phyloP scores from a whole-genome alignment of 2,888 invertebrate genomes.

The Stegana nigrithorax region DNA sequence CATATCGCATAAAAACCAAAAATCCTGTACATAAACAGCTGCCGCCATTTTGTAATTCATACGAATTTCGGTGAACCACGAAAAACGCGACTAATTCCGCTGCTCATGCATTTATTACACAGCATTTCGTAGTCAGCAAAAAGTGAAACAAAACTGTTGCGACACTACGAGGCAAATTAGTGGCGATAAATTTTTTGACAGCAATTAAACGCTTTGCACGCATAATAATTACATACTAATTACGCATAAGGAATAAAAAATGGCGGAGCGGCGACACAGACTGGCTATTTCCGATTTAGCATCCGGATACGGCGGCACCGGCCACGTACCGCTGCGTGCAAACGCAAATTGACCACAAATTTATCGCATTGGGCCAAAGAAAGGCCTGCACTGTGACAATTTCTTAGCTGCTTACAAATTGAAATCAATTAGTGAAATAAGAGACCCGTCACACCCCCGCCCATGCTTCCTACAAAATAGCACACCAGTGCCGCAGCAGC shows the following conservation, averaged over 20 bases:
- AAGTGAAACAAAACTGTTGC: neutral
- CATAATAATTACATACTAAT: conserved; percentile 53
- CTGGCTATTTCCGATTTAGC: too few species aligned
- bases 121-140: conserved; percentile 32
- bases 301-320: neutral
- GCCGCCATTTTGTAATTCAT: conserved; percentile 24
- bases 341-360: conserved; percentile 64
- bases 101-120: conserved; percentile 29
- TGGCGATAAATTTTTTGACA: conserved; percentile 10
- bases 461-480: too few species aligned
- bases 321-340: conserved; percentile 58
- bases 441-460: too few species aligned
- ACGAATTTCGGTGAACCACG: conserved; percentile 19
- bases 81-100: conserved; percentile 6
- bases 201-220: conserved; percentile 10
- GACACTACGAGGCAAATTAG: conserved; percentile 11
- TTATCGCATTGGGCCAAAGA: too few species aligned
- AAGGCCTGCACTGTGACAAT: too few species aligned
- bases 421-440: conserved; percentile 57
- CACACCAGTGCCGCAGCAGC: neutral
- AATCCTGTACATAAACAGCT: conserved; percentile 1
- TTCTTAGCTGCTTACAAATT: conserved; percentile 51
- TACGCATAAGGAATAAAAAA: conserved; percentile 29
- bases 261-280: too few species aligned
- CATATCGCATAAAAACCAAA: neutral